Evolutionary conservation across 2,113 vertebrate species (phyloP).

Genomic region (Crotalus viridis): DNA sequence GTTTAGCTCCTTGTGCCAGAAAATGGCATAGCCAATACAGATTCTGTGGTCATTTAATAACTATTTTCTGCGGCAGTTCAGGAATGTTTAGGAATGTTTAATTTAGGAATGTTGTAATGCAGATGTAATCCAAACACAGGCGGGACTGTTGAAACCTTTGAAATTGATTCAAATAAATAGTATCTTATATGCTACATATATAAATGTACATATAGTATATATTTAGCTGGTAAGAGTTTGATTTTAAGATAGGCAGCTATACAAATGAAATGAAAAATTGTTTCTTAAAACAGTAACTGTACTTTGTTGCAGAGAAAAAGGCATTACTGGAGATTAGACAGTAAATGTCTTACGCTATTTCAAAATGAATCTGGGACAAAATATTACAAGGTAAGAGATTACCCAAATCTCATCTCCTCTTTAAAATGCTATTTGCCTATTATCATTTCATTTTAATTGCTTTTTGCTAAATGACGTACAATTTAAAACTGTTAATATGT

Average conservation of each 20-base stretch:
- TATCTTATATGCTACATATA: not conserved
- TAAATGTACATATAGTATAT: not conserved
- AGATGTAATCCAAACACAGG: not conserved
- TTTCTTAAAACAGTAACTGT: slow-evolving; percentile 31
- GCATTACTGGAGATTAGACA: slow-evolving; percentile 97
- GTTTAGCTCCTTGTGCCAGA: not conserved
- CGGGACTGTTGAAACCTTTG: not conserved
- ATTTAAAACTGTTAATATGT: not conserved
- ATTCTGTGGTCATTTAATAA: not conserved
- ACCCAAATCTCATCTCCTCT: not conserved
- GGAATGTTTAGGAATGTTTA: not conserved
- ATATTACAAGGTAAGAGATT: slow-evolving; percentile 86
- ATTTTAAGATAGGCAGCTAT: not conserved
- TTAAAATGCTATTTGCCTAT: not conserved
- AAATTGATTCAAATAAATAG: not conserved
- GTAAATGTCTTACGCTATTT: slow-evolving; percentile 94
- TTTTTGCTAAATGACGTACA: slow-evolving; percentile 19
- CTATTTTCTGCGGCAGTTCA: not conserved
- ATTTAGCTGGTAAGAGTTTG: not conserved
- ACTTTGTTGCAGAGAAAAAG: slow-evolving; percentile 86
- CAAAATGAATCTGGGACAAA: slow-evolving; percentile 97
- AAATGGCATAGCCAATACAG: not conserved
- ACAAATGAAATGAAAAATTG: not conserved
- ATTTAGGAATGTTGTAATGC: not conserved
- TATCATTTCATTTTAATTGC: slow-evolving; percentile 28